phyloP scores from a whole-genome alignment of 2,113 vertebrate species.

The Eptesicus fuscus region DNA sequence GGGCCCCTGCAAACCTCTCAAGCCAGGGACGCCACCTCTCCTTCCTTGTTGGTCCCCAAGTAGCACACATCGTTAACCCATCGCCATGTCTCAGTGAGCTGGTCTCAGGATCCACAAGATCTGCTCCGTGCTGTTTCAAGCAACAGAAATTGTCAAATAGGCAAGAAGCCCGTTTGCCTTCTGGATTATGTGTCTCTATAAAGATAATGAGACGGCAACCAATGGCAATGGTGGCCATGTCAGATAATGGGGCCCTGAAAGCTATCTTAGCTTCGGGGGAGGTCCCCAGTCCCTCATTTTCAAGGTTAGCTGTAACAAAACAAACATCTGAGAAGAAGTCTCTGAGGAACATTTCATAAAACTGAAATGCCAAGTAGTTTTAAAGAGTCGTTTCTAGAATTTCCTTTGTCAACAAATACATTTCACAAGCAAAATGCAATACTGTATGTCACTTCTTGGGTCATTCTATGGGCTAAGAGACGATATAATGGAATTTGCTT shows the following conservation, averaged over 20 bases:
- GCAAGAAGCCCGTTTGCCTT: not conserved
- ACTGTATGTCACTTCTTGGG: not conserved
- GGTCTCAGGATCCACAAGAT: not conserved
- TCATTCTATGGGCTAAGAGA: not conserved
- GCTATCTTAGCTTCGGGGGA: not conserved
- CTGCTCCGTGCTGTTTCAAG: not conserved
- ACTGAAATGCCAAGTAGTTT: not conserved
- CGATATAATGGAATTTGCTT: not conserved
- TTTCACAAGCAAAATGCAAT: not conserved
- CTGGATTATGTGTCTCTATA: constrained; percentile 2
- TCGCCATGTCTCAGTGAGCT: not conserved
- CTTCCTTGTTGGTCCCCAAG: too few relatives aligned
- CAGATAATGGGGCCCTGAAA: not conserved
- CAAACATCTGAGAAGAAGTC: not conserved
- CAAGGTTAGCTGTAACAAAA: not conserved
- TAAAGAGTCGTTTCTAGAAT: not conserved
- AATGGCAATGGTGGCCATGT: not conserved
- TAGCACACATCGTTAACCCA: too few relatives aligned
- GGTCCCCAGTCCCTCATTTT: not conserved
- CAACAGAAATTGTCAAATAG: not conserved
- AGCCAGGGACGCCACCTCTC: not conserved
- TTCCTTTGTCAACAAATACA: not conserved
- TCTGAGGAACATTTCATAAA: not conserved
- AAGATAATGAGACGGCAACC: not conserved
- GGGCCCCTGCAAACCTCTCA: not conserved